Evolutionary conservation across 2,888 invertebrate genomes (phyloP).

Genomic region (Limnephilus auricula): DNA sequence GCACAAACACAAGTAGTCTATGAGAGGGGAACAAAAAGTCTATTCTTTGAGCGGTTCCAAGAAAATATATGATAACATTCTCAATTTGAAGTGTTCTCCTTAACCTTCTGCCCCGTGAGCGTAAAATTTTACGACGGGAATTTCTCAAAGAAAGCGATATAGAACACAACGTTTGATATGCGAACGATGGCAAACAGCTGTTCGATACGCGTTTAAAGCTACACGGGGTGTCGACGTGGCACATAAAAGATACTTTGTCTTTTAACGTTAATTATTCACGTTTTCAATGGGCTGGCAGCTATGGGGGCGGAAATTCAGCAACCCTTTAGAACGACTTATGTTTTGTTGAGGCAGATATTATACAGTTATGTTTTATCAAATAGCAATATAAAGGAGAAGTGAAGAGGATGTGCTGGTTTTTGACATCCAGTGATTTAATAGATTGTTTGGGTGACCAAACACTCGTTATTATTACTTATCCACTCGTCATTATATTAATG

Average conservation of each 20-base stretch:
- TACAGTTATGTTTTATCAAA: not conserved
- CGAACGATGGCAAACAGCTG: constrained; percentile 11
- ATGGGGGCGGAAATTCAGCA: not conserved
- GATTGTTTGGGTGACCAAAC: not conserved
- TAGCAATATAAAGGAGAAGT: not conserved
- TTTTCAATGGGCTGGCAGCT: not conserved
- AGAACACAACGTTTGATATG: not conserved
- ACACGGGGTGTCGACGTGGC: not conserved
- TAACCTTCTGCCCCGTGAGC: constrained; percentile 40
- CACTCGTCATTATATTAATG: not conserved
- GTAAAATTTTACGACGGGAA: constrained; percentile 57
- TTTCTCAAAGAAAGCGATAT: constrained; percentile 52
- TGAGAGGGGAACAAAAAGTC: not conserved
- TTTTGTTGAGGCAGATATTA: not conserved
- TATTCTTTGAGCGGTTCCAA: not conserved
- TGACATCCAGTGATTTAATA: not conserved
- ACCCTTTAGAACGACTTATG: not conserved
- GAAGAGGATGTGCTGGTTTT: not conserved
- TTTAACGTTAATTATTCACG: not conserved
- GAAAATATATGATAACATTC: constrained; percentile 25
- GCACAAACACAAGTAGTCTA: not conserved
- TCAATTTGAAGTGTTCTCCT: constrained; percentile 12
- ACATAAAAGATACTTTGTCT: not conserved
- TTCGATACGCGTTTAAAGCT: constrained; percentile 4
- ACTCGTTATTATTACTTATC: too few species aligned